Evolutionary conservation across 2,113 vertebrate genomes (phyloP).

Genomic region (Microcebus lehilahytsara): DNA sequence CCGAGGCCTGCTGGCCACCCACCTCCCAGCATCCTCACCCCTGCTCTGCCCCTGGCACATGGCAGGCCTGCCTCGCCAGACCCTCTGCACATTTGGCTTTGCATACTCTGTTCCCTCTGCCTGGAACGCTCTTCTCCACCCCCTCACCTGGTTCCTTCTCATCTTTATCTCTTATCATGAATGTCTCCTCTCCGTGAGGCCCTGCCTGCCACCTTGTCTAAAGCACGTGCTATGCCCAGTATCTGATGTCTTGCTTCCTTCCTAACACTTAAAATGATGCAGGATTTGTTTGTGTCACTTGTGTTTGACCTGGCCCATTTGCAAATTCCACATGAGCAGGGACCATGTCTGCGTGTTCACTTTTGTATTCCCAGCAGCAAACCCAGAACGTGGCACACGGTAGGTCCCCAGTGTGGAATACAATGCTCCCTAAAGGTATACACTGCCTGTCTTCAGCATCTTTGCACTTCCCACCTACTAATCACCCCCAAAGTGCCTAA

Average conservation of each 20-base stretch:
- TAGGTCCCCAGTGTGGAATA: neutral
- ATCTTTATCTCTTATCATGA: neutral
- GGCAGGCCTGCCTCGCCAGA: accelerated
- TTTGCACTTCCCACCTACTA: neutral
- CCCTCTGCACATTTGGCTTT: neutral
- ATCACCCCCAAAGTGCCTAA: neutral
- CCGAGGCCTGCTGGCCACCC: too few relatives aligned
- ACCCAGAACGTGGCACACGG: neutral
- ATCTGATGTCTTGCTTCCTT: neutral
- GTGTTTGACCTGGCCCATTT: neutral
- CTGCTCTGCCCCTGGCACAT: neutral
- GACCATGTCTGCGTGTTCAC: accelerated
- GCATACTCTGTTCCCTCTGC: neutral
- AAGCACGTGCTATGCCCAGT: too few relatives aligned
- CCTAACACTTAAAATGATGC: neutral
- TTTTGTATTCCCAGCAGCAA: neutral
- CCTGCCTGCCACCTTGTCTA: neutral
- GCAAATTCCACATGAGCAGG: neutral
- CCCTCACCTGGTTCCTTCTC: neutral
- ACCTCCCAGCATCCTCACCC: neutral
- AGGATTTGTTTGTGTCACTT: neutral
- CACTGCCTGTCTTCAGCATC: neutral
- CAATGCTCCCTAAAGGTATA: neutral
- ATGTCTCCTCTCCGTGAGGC: too few relatives aligned
- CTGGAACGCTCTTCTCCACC: neutral